A percentile compares a stretch with the other conserved stretches of the same genome.
Evolutionary conservation across 2,797 vertebrate genomes (phyloP).

Genomic region (Telmatherina bonti): DNA sequence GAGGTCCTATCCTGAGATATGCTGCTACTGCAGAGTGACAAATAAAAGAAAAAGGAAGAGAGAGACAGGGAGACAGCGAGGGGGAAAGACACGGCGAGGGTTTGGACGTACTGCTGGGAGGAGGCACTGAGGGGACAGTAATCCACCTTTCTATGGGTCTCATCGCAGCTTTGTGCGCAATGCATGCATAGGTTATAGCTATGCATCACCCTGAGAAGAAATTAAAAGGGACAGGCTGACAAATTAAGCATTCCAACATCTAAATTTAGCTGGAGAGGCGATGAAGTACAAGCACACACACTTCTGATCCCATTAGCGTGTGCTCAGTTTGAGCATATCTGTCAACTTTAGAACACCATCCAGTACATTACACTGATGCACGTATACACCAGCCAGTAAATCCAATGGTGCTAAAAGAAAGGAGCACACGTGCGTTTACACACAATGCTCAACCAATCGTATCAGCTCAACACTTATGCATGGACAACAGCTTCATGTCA

Average conservation of each 20-base stretch:
- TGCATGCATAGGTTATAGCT: constrained; percentile 20
- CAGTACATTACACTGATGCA: constrained; percentile 23
- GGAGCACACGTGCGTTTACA: neutral
- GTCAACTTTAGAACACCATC: constrained; percentile 14
- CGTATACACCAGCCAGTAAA: constrained; percentile 6
- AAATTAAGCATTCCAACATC: constrained; percentile 26
- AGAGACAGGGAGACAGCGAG: constrained; percentile 31
- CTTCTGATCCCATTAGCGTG: constrained; percentile 15
- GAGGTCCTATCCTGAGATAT: constrained; percentile 48
- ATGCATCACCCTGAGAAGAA: constrained; percentile 5
- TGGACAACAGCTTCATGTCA: constrained; percentile 37
- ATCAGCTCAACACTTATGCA: constrained; percentile 46
- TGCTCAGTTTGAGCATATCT: constrained; percentile 14
- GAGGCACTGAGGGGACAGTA: constrained; percentile 10
- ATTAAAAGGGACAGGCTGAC: constrained; percentile 22
- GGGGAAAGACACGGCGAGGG: constrained; percentile 3
- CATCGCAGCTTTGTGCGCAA: constrained; percentile 20
- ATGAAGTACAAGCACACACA: constrained; percentile 13
- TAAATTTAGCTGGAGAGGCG: constrained; percentile 14
- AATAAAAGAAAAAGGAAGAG: constrained; percentile 23
- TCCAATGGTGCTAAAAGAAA: constrained; percentile 12
- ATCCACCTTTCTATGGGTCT: constrained; percentile 21
- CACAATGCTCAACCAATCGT: constrained; percentile 36
- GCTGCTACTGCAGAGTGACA: constrained; percentile 49
- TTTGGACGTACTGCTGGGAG: constrained; percentile 7